Evolutionary conservation across 2,888 invertebrate genomes (phyloP), one percentile per base, ranked within the genome.

Genomic region (Chaitophorus viminalis): DNA sequence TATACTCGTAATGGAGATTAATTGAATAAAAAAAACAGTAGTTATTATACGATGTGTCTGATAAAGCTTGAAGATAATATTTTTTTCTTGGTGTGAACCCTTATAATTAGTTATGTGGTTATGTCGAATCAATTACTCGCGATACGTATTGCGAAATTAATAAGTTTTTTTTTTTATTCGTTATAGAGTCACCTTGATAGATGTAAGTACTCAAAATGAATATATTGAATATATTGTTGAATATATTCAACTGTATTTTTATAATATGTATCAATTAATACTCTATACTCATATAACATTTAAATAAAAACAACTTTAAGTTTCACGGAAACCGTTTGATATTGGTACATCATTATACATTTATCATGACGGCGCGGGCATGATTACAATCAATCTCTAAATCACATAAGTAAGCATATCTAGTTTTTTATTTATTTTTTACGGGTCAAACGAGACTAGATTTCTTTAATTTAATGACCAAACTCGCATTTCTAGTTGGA

Each of bases 391-490:
- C 74, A n/a, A n/a, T n/a, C n/a, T 17, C 33, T 18, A 4, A 31
- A 70, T 65, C 31, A 70, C 31, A 29, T 31, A 33, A 72, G 68
- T 25, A 68, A 68, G 25, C 9, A 33, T 72, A 72, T 3, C 1
- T 18, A 33, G 72, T 33, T 74, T 68, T 68, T 68, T 68, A 14
- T 8, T 46, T 46, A 14, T 29, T 68, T 70, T 70, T 29, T 21
- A 36, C 74, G 8, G n/a, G 78, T 79, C 78, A 79, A 36, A 79
- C 78, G 78, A 79, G 60, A 79, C 78, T 36, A 52, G 77, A 31
- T 77, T 60, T 36, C 36, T 33, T 79, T 33, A 79, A 18, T 65
- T 60, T 36, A 79, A 79, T 36, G 25, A 14, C 33, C 78, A n/a
- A 29, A 70, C 70, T 25, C 60, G 21, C 36, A 3, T 74, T 74